A percentile compares a stretch with the other conserved stretches of the same genome.
Evolutionary conservation across 1,140 invertebrate species (phyloP).

Genomic region (Idris sp.): DNA sequence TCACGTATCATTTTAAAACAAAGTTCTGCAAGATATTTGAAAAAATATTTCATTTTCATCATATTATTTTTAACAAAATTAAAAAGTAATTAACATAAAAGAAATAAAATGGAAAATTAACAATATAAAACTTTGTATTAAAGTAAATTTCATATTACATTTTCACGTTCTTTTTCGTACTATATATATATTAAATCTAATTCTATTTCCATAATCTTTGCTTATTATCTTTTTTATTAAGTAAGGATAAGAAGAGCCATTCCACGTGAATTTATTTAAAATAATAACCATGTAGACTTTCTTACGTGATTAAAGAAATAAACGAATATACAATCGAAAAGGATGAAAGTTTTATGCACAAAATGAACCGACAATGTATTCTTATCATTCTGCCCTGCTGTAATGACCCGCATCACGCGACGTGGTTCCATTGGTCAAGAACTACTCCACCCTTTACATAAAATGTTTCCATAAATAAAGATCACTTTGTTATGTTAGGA

Average conservation of each 20-base stretch:
- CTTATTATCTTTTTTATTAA: conserved; percentile 5
- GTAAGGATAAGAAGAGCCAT: conserved; percentile 7
- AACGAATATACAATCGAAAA: conserved; percentile 49
- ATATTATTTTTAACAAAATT: not conserved
- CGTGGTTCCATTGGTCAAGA: conserved; percentile 69
- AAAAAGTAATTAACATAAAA: conserved; percentile 4
- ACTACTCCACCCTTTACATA: conserved; percentile 73
- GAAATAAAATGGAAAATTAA: too few species aligned
- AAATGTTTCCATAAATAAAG: conserved; percentile 76
- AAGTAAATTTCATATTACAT: too few species aligned
- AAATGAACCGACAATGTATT: conserved; percentile 61
- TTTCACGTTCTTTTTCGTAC: too few species aligned
- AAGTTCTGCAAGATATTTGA: too few species aligned
- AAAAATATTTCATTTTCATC: too few species aligned
- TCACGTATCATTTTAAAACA: conserved; percentile 1
- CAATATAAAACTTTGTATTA: too few species aligned
- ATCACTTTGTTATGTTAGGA: conserved; percentile 58
- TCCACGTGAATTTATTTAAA: conserved; percentile 14
- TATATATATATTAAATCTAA: too few species aligned
- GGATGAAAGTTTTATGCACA: conserved; percentile 56
- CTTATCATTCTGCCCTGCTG: conserved; percentile 75
- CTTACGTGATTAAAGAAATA: conserved; percentile 53
- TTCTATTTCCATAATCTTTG: not conserved
- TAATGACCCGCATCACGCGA: conserved; percentile 75
- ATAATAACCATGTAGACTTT: conserved; percentile 19